Evolutionary conservation across 2,888 invertebrate species (phyloP), one percentile per base, ranked within the genome.

Genomic region (Buathra laborator): DNA sequence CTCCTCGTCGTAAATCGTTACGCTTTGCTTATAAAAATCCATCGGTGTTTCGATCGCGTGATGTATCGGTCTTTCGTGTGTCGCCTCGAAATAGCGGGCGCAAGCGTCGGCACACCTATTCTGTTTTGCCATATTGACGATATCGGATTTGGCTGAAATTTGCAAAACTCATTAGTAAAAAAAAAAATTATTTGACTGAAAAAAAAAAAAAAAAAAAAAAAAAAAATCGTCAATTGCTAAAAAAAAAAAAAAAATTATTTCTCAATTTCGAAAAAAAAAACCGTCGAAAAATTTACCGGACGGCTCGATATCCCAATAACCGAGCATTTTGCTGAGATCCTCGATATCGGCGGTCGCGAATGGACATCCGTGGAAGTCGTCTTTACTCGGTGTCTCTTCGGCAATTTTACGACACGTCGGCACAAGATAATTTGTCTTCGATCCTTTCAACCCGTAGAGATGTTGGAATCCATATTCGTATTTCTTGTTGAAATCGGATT

Each of bases 381-480:
- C 97, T 5, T 97, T 95, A 0, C 97, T 97, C 4, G 96, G 95
- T 89, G 94, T 95, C 0, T 95, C 95, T 90, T 95, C 96, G 82
- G 99, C 99, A 85, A 99, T 97, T 94, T 97, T 98, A 89, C 97
- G 95, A 94, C 99, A 99, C 90, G 98, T 98, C 90, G 97, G 97
- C 0, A 99, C 98, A 0, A 97, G 96, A 92, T 98, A 99, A 92
- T 97, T 97, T 2, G 96, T 96, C 93, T 97, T 96, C 89, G 97
- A 97, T 0, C 99, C 99, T 92, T 98, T 99, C 94, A 98, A 98
- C 37, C 99, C 99, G 94, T 98, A 99, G 92, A 97, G 97, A 94
- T 99, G 99, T 16, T 98, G 96, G 77, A 99, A 96, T 92, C 96
- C 96, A 93, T 99, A 99, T 1, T 97, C 95, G 94, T 99, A 98